Evolutionary conservation across 1,140 invertebrate genomes (phyloP), one percentile per base, ranked within the genome.

Genomic region (Pseudomyrmex pallidus): DNA sequence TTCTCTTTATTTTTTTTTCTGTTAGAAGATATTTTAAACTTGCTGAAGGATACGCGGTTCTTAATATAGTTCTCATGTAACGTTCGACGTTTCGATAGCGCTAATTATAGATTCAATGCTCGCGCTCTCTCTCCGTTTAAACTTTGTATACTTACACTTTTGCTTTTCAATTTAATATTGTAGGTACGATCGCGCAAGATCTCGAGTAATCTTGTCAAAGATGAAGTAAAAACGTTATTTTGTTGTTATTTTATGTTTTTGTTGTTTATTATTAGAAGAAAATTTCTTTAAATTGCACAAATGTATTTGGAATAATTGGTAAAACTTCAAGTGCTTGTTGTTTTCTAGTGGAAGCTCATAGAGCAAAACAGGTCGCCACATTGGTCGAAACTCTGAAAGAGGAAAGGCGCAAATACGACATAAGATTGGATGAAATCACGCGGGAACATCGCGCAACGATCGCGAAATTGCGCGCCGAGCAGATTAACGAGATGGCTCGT

Each of bases 391-490:
- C 85, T 12, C 22, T 88, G 17, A 86, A 89, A 2, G 91, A 92
- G 9, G 91, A 92, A 46, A 86, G 87, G 7, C 85, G 74, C 52
- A 86, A 64, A 17, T 88, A 63, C 61, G 91, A 89, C 72, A 66
- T 85, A 35, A 85, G 85, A 25, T n/a, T 91, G 46, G 89, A 86
- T 54, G 93, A 89, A 62, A 76, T 82, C 0, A 80, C 83, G 7
- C 91, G 91, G 25, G 92, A 93, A 12, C 91, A 94, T 56, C 90
- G 90, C 7, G 76, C 87, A 3, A 88, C 87, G 85, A 93, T 92
- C 83, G 91, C 89, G 59, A 94, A 93, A 68, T 70, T 95, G 12
- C 90, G 92, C 20, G 74, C 91, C 0, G 94, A 95, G 12, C 94
- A 95, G 63, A 91, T 94, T 64, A 91, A 83, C 12, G 94, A 94